Evolutionary conservation across 2,797 vertebrate genomes (phyloP), one percentile per base, ranked within the genome.

Genomic region (Babyrousa celebensis): DNA sequence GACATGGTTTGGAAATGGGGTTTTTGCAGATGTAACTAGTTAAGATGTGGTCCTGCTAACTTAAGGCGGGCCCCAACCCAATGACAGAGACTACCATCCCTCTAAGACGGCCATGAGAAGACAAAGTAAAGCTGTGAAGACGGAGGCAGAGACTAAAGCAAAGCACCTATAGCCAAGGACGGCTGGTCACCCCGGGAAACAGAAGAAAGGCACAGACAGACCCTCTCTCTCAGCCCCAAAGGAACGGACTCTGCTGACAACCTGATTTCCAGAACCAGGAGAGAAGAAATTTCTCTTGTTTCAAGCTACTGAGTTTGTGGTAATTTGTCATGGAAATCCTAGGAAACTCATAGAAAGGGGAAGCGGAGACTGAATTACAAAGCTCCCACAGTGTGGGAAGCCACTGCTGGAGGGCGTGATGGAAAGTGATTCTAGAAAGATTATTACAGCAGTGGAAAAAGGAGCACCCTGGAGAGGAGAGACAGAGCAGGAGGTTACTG

Each of bases 161-260:
- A 43, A 0, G 5, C 0, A 17, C 25, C 40, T 65, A 25, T 6
- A 29, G 1, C 23, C 15, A 25, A 7, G 17, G 32, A 63, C 0
- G 5, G 65, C 48, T 1, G 2, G 32, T 43, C 43, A 54, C 60
- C 18, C 23, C n/a, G 17, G 48, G 17, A 67, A 75, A 43, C 20
- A 20, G 40, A 25, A n/a, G 18, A 65, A 2, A 60, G n/a, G 36
- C 32, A 40, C 2, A 2, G 40, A 16, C 17, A 48, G 79, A 11
- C 12, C n/a, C 36, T 70, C 43, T 8, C 6, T 15, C 7, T 16
- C 36, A 27, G 16, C 9, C 43, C 23, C 6, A 40, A 32, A 58
- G 54, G 54, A 29, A 25, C 17, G 27, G 29, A 56, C 52, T 17
- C 43, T 77, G 18, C 6, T 43, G 84, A 79, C 83, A 56, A 11